Evolutionary conservation across 2,113 vertebrate genomes (phyloP).

Genomic region (Coracopsis vasa): DNA sequence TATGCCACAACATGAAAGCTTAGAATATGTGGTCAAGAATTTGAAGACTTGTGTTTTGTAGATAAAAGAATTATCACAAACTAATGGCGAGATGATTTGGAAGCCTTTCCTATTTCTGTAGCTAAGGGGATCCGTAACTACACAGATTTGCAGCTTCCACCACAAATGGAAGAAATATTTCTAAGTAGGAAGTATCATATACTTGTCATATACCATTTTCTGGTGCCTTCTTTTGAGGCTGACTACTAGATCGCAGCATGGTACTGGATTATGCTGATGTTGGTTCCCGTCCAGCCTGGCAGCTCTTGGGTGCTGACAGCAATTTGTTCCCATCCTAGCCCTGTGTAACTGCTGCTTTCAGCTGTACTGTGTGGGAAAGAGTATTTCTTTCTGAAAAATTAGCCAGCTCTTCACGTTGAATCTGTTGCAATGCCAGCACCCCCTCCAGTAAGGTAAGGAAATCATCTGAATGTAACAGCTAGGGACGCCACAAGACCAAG

Average conservation of each 20-base stretch:
- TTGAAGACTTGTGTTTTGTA: background rate
- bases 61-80: background rate
- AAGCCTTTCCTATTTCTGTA: background rate
- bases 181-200: background rate
- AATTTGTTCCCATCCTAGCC: background rate
- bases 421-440: constrained; percentile 27
- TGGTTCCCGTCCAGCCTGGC: background rate
- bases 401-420: constrained; percentile 9
- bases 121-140: background rate
- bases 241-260: background rate
- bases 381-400: constrained; percentile 29
- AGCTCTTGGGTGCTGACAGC: background rate
- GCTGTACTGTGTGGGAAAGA: background rate
- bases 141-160: background rate
- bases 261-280: background rate
- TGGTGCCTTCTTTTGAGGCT: background rate
- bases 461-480: constrained; percentile 27
- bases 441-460: constrained; percentile 25
- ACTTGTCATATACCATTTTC: background rate
- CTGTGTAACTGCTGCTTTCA: background rate
- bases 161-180: background rate
- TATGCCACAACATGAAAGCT: background rate
- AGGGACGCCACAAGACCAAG: constrained; percentile 9
- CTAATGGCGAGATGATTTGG: background rate
- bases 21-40: background rate